phyloP scores from a whole-genome alignment of 2,113 vertebrate genomes.

The Lipophrys pholis region DNA sequence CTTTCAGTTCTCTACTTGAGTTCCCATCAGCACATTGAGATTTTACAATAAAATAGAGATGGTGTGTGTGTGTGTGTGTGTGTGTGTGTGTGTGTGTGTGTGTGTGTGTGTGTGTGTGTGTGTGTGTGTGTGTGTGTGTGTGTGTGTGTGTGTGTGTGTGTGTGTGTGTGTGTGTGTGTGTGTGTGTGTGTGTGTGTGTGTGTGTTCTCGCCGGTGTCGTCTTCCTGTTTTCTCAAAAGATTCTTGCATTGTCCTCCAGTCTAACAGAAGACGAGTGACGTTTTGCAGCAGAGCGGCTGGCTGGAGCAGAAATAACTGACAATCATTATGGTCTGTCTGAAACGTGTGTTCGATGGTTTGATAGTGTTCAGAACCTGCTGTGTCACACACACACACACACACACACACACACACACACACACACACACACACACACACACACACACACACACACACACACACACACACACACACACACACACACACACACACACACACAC shows the following conservation, averaged over 20 bases:
- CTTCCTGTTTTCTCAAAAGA: slow-evolving; percentile 50
- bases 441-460: too few species aligned
- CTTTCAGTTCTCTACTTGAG: slow-evolving; percentile 68
- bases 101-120: slow-evolving; percentile 3
- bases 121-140: too few species aligned
- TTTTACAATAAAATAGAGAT: slow-evolving; percentile 57
- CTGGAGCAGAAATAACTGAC: too few species aligned
- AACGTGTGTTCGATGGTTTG: not conserved
- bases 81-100: slow-evolving; percentile 1
- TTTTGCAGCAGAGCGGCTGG: too few species aligned
- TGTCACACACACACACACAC: too few species aligned
- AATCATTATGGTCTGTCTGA: slow-evolving; percentile 2
- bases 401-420: too few species aligned
- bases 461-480: too few species aligned
- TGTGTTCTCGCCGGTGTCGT: too few species aligned
- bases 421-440: too few species aligned
- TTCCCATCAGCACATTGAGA: slow-evolving; percentile 45
- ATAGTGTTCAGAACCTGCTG: too few species aligned
- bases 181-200: slow-evolving; percentile 5
- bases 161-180: not conserved
- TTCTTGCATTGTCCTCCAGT: slow-evolving; percentile 1
- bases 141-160: too few species aligned
- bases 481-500: too few species aligned
- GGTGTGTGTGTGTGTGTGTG: slow-evolving; percentile 21
- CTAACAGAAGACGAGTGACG: slow-evolving; percentile 12